These are phyloP conservation scores for Pangasius djambal DNA, from an alignment of 2,797 vertebrate genomes.

Conservation along the genomic window DNA sequence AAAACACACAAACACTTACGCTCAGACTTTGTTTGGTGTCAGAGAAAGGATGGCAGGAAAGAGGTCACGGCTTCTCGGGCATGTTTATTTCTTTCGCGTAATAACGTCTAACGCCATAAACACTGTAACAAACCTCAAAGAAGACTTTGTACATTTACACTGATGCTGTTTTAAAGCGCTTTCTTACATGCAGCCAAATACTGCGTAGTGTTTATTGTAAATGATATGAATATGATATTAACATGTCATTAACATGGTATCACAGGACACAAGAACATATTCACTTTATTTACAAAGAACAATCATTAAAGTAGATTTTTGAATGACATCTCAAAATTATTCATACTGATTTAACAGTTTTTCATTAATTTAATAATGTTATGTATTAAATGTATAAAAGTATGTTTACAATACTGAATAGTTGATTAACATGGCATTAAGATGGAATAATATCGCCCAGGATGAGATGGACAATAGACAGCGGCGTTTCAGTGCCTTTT, in stretches of 20 bases:
- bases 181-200: neutral
- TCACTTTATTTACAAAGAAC: neutral
- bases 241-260: neutral
- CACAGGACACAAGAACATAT: neutral
- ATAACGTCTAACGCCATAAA: neutral
- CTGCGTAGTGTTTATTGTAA: no score
- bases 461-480: neutral
- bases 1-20: conserved; percentile 18
- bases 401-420: neutral
- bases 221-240: neutral
- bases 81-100: neutral
- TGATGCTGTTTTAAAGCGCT: neutral
- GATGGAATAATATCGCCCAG: neutral
- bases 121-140: neutral
- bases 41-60: neutral
- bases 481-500: neutral
- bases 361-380: neutral
- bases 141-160: neutral
- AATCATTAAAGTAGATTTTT: no score
- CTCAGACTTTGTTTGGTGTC: neutral
- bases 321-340: neutral
- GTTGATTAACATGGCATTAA: neutral
- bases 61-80: conserved; percentile 5
- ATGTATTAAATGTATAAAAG: no score
- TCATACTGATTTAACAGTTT: neutral